Evolutionary conservation across 30 jellyfish, hydroid and myxozoan species (phyloP), one percentile per base, ranked within the genome.

Genomic region (Aurelia aurita complex sp. Pacific): DNA sequence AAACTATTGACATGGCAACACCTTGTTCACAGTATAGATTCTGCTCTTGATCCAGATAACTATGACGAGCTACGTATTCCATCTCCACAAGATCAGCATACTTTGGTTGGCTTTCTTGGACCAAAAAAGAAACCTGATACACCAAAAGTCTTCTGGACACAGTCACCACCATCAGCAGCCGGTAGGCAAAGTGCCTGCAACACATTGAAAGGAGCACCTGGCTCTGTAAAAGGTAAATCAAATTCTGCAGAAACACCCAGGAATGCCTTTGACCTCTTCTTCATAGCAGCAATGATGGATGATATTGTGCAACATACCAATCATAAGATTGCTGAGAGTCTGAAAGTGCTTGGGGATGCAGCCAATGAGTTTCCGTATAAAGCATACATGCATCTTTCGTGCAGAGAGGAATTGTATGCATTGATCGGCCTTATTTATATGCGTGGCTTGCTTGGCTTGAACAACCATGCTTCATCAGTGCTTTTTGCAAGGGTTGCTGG

Each of bases 141-240:
- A 2, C 9, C 68, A 7, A 59, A 59, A 18, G 68, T 59, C 68
- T 59, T 59, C 32, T 59, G 68, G 68, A 59, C 68, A 59, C 13
- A 59, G 9, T 59, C 68, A 59, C 68, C 68, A 59, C 68, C 68
- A 59, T 59, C 68, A 59, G 68, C 68, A 59, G 68, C 68, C 1
- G 68, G 68, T 59, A 59, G 68, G 68, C 68, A 59, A 18, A 59
- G 68, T 59, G 68, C 68, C 3, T 59, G 68, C 32, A 59, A 59
- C 32, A 59, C 68, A 59, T 59, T 59, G 68, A 59, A 59, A 18
- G 1, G 68, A 59, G 5, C 68, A 59, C 68, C 68, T 59, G 68
- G 68, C 5, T 59, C 68, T 13, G 68, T 59, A 59, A 59, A 59
- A 18, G 32, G 68, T 59, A 59, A 59, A 18, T 1, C 68, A 15